Evolutionary conservation across 2,113 vertebrate genomes (phyloP), one percentile per base, ranked within the genome.

Genomic region (Empidonax traillii): DNA sequence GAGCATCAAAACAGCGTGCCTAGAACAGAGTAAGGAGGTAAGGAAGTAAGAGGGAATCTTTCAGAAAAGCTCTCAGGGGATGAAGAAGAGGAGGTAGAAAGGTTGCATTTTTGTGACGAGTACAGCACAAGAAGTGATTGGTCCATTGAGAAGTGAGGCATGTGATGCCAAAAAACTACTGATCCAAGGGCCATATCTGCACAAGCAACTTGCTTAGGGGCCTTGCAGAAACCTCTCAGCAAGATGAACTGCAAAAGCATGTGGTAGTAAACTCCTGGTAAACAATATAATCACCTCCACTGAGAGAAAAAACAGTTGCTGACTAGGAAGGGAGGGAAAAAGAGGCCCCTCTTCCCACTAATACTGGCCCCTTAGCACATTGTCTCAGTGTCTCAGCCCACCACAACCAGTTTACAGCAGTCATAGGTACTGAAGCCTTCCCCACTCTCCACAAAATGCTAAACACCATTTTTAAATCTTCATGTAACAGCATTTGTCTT

Each of bases 1-100:
- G 31, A 23, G 25, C 35, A 90, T 59, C 37, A 66, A 73, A 91
- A 15, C 23, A 87, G 28, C 2, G 5, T 5, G 6, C 14, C 53
- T 79, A 56, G 14, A 65, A 27, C 28, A 35, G 28, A 66, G 7
- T 22, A 56, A 85, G 18, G 28, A 46, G 7, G 14, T 62, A 58
- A 74, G 49, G 28, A 91, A 72, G 56, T 72, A 89, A 56, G 67
- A 66, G 14, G 10, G 7, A 2, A 75, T 53, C 14, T 74, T 86
- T 39, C 24, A 56, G 30, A 31, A 92, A 93, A 82, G 3, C 37
- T 56, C 30, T 52, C 0, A 0, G 4, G 7, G 2, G 12, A 4
- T 12, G 9, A 68, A 44, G 35, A 86, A 68, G 12, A 8, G 9
- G 12, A 69, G 19, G 51, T 25, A 86, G 11, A 67, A 10, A 9